These are phyloP conservation scores for Litocranius walleri DNA, from an alignment of 2,113 vertebrate species.

Conservation along the genomic window DNA sequence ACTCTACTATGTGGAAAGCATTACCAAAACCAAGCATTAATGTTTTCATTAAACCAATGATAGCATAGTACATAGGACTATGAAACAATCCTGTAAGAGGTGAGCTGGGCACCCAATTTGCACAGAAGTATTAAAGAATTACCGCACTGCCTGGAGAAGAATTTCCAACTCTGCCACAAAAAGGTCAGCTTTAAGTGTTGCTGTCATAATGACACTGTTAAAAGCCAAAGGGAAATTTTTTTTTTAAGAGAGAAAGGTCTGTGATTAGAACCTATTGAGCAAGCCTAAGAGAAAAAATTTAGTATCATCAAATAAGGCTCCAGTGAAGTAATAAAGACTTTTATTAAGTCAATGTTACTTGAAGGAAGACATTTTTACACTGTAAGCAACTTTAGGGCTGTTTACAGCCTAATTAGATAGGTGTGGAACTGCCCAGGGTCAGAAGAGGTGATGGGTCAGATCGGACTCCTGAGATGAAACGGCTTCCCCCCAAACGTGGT, in stretches of 20 bases:
- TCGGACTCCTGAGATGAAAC: not conserved
- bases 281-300: not conserved
- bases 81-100: not conserved
- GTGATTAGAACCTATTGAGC: not conserved
- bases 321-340: not conserved
- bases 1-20: not conserved
- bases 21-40: not conserved
- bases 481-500: not conserved
- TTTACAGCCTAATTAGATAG: not conserved
- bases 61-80: not conserved
- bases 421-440: not conserved
- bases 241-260: not conserved
- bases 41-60: not conserved
- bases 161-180: not conserved
- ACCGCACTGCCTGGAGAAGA: not conserved
- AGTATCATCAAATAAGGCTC: not conserved
- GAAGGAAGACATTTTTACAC: not conserved
- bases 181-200: slow-evolving; percentile 7
- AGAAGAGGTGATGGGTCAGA: not conserved
- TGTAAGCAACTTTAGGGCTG: not conserved
- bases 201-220: slow-evolving; percentile 4
- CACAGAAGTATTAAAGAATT: not conserved
- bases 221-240: not conserved
- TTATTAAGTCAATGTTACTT: slow-evolving; percentile 8
- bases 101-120: not conserved